Evolutionary conservation across 2,113 vertebrate genomes (phyloP), one percentile per base, ranked within the genome.

Genomic region (Alouatta palliata): DNA sequence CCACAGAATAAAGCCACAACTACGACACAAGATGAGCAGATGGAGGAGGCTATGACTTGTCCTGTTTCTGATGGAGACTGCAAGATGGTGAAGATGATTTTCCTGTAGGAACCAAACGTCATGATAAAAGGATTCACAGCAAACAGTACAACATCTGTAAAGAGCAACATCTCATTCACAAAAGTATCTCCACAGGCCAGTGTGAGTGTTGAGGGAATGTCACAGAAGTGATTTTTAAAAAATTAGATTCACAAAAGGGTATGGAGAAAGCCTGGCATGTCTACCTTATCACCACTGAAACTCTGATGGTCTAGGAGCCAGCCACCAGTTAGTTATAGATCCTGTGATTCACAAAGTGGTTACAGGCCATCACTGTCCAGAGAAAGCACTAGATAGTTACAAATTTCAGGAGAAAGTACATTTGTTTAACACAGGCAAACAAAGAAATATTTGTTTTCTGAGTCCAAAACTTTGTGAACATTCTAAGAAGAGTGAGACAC

Each of bases 311-410:
- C 83, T 80, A 95, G 6, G 82, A 93, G 5, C 64, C 85, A 17
- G 16, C 6, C 13, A 70, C 52, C 10, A 97, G 27, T 11, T 71
- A 94, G 11, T 58, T 30, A 21, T 83, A 91, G 0, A 64, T 21
- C 16, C 25, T 96, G 12, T 47, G 25, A 20, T 45, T 94, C 96
- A 91, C 14, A 0, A 83, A 97, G 5, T 40, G 64, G 45, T 97
- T 91, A 32, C 61, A 97, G 52, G 97, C 77, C 97, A 96, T 98
- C 20, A 76, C 81, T 0, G 90, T 68, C 47, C 96, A 49, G 4
- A 97, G 20, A 5, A 98, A 79, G 2, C 95, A 91, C 45, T 97
- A 84, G 0, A 96, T 88, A 32, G 27, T 45, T 7, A 76, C 93
- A 13, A 97, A 25, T 1, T 66, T 40, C 12, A 97, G 64, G 30